Base-by-base conservation (phyloP, 1,140 invertebrate genomes). In the Radopholus similis region DNA sequence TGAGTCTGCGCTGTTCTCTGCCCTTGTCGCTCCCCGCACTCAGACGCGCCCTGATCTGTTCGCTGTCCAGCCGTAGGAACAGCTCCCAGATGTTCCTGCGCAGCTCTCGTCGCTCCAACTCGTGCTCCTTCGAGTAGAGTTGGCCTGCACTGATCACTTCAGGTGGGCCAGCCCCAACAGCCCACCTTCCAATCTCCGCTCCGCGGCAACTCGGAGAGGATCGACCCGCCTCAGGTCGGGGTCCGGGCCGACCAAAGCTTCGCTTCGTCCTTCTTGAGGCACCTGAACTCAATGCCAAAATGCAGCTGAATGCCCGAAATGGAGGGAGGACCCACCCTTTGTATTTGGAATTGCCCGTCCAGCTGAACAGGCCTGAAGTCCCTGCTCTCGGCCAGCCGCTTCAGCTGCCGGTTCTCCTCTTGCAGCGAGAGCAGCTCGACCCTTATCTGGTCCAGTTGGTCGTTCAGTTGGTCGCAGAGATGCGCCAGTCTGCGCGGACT, bases 51-150 rank as follows among this genome's bases (percentile, higher is more conserved):
- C 40, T 37, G 38, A 58, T 26, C 6, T 35, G 15, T 37, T 76
- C 42, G 40, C 51, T 57, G 23, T 44, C 38, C 9, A 73, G 34
- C 28, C 51, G 59, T 6, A 75, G 74, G 49, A 71, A 76, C 34
- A 74, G 35, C 44, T 74, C 72, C 32, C 47, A 44, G 28, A 75
- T 71, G 23, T 37, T 28, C 57, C 69, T 64, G 49, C 74, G 56
- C 15, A 74, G 23, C 26, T 56, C 47, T 23, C 72, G 34, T 18
- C 67, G 34, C 30, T 26, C 54, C 49, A 74, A 63, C 62, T 75
- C 73, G 49, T 75, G 73, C 9, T 77, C 55, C 42, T 67, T 77
- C 2, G 74, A 54, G 55, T 75, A 75, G 40, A 75, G 57, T 35
- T 63, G 51, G 21, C 64, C 64, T n/a, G n/a, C n/a, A n/a, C n/a